Conservation (phyloP, 2,113 vertebrate genomes). For the Ornithorhynchus anatinus region DNA sequence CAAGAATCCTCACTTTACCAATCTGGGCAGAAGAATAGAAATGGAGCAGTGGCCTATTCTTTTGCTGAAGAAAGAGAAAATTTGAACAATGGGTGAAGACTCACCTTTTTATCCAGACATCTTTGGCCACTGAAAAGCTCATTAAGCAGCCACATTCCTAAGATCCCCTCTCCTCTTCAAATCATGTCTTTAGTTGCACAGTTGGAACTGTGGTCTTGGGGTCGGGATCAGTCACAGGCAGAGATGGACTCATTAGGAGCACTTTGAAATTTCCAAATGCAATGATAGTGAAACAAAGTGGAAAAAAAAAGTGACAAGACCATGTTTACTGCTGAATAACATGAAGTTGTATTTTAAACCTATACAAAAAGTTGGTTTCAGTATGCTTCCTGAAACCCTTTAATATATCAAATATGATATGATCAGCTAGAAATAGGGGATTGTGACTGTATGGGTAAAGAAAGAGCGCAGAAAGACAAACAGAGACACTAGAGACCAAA, state of each 20-base stretch:
- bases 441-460: not conserved
- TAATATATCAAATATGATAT: not conserved
- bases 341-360: not conserved
- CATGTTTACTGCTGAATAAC: conserved; percentile 12
- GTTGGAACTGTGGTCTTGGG: conserved; percentile 4
- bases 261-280: not conserved
- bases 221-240: not conserved
- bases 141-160: not conserved
- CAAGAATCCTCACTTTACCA: too few relatives aligned
- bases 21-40: too few relatives aligned
- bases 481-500: not conserved
- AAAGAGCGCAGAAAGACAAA: not conserved
- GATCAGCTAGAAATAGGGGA: conserved; percentile 9
- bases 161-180: too few relatives aligned
- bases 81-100: too few relatives aligned
- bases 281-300: conserved; percentile 6
- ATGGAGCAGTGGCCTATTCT: too few relatives aligned
- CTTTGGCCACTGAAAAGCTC: not conserved
- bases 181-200: not conserved
- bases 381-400: not conserved
- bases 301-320: not conserved
- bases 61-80: too few relatives aligned
- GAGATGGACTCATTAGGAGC: not conserved
- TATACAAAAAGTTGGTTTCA: conserved; percentile 7
- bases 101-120: too few relatives aligned